Evolutionary conservation across 2,797 vertebrate species (phyloP).

Genomic region (Semotilus atromaculatus): DNA sequence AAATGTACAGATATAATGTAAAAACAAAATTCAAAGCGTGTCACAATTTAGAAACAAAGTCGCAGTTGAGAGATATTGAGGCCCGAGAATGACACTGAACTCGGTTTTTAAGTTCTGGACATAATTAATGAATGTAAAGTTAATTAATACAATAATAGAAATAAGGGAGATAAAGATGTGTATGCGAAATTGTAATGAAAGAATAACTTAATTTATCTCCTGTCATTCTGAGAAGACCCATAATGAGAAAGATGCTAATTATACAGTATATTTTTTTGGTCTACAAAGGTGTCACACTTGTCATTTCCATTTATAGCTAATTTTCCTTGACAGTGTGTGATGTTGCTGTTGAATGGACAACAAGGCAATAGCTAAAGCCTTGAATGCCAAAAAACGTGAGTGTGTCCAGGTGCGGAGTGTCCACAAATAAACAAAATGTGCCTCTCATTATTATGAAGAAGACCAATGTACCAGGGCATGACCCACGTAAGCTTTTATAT

Average conservation of each 20-base stretch:
- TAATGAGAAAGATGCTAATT: constrained; percentile 22
- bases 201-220: neutral
- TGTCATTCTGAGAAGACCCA: neutral
- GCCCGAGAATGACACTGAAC: neutral
- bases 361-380: constrained; percentile 21
- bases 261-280: neutral
- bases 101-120: neutral
- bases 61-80: too few relatives aligned
- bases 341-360: constrained; percentile 6
- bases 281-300: neutral
- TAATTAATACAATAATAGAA: neutral
- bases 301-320: neutral
- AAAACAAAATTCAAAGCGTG: neutral
- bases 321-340: constrained; percentile 25
- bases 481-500: neutral
- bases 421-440: constrained; percentile 16
- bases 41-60: neutral
- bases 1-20: neutral
- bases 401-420: constrained; percentile 26
- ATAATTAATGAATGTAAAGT: neutral
- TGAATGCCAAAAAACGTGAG: constrained; percentile 18
- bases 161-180: neutral
- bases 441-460: constrained; percentile 16
- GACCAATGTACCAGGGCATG: neutral
- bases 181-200: neutral